Base-by-base conservation (phyloP, 2,797 vertebrate species). In the Acridotheres tristis region DNA sequence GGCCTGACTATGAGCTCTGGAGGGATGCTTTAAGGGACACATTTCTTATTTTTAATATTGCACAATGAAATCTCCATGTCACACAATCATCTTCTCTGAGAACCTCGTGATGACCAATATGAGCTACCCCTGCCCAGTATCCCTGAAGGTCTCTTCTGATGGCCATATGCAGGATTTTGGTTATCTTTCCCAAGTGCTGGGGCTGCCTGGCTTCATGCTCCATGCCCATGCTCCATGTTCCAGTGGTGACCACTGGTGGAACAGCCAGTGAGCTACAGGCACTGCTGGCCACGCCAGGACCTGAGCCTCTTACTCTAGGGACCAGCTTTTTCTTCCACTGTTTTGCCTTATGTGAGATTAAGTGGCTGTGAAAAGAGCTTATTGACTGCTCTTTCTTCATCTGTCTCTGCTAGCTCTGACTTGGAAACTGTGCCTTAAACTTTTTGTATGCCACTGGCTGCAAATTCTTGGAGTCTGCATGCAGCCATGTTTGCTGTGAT, bases 1-100 rank as follows among this genome's bases (percentile, higher is more conserved):
- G 48, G 47, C 26, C 54, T 91, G 84, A 61, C 34, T 57, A 5
- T 20, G 53, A 91, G 80, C 71, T 90, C 96, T 95, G 85, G 77
- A 91, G 68, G 67, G 53, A 25, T 94, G 67, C 57, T 85, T 90
- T 19, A 76, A 69, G 68, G 53, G 57, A 67, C 21, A 11, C 0
- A 0, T 54, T 80, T 51, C 6, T 36, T 58, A 27, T 58, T 51
- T 57, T 74, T 30, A 71, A 32, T 61, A 82, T 23, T 71, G n/a
- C 88, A 95, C 80, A 77, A 30, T 65, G 55, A 89, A 77, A 90
- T 93, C 53, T 67, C 71, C 34, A 13, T 50, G 27, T 88, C 69
- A 79, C 65, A 23, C 0, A 1, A 77, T 79, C 61, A 53, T 82
- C 16, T 90, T 15, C 51, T 79, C 23, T 50, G 76, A 91, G 42